Evolutionary conservation across 1,140 invertebrate species (phyloP).

Genomic region (Medauroidea extradentata): DNA sequence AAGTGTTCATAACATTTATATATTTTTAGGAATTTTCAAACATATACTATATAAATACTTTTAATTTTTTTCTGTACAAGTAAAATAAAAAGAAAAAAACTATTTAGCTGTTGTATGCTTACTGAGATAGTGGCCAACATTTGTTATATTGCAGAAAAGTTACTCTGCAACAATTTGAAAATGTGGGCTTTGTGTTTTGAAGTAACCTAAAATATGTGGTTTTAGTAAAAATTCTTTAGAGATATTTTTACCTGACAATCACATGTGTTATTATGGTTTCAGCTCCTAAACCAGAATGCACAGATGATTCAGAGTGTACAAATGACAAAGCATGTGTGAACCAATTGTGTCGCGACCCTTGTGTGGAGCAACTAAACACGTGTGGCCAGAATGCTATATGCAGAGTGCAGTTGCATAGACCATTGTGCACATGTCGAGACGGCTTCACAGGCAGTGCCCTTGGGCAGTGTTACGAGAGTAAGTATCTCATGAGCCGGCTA

Average conservation of each 20-base stretch:
- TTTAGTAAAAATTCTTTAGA: background rate
- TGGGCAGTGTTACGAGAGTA: slow-evolving; percentile 69
- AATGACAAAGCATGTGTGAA: slow-evolving; percentile 81
- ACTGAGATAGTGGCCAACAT: no score
- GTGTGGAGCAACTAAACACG: slow-evolving; percentile 53
- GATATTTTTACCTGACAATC: background rate
- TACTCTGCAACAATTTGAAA: no score
- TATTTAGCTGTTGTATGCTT: no score
- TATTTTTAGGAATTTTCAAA: no score
- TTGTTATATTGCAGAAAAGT: no score
- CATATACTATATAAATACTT: no score
- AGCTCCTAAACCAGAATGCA: slow-evolving; percentile 69
- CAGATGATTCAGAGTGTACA: slow-evolving; percentile 71
- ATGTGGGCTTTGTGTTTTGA: background rate
- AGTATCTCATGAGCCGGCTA: no score
- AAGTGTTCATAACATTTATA: no score
- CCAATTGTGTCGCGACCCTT: slow-evolving; percentile 72
- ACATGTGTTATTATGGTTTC: no score
- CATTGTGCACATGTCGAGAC: slow-evolving; percentile 77
- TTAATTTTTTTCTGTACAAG: background rate
- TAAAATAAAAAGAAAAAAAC: no score
- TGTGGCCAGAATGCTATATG: slow-evolving; percentile 82
- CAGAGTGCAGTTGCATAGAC: slow-evolving; percentile 71
- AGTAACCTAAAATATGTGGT: background rate
- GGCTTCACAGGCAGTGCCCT: slow-evolving; percentile 82